Evolutionary conservation across 1,140 invertebrate species (phyloP).

Genomic region (Anastrepha ludens): DNA sequence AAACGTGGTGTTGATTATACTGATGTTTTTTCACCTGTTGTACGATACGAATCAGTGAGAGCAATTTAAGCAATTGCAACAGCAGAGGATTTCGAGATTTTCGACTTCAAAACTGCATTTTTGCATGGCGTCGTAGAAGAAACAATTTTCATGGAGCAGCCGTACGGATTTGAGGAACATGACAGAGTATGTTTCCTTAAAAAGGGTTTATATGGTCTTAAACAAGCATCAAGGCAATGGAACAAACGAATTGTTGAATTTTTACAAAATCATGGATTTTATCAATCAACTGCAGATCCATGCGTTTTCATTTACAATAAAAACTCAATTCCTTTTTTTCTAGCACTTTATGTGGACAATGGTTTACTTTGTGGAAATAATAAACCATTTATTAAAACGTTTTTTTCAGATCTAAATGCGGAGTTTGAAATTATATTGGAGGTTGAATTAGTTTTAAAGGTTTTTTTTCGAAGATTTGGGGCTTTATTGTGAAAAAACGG

Average conservation of each 20-base stretch:
- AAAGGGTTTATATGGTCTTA: slow-evolving; percentile 64
- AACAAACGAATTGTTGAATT: slow-evolving; percentile 61
- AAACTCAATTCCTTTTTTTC: not conserved
- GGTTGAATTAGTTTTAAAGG: too few relatives aligned
- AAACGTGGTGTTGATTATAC: slow-evolving; percentile 62
- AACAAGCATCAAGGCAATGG: slow-evolving; percentile 63
- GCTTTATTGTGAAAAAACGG: too few relatives aligned
- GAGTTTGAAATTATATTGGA: slow-evolving; percentile 14
- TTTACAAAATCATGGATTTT: slow-evolving; percentile 57
- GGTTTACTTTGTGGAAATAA: too few relatives aligned
- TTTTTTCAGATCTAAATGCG: too few relatives aligned
- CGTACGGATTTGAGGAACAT: slow-evolving; percentile 60
- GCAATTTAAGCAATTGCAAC: slow-evolving; percentile 64
- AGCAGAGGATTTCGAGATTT: slow-evolving; percentile 62
- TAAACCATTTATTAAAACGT: too few relatives aligned
- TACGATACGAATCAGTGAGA: slow-evolving; percentile 59
- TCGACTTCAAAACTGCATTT: slow-evolving; percentile 70
- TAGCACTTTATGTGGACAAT: too few relatives aligned
- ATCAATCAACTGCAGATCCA: slow-evolving; percentile 58
- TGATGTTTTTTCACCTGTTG: slow-evolving; percentile 65
- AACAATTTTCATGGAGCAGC: slow-evolving; percentile 73
- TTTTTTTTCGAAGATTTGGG: too few relatives aligned
- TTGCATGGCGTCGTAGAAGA: slow-evolving; percentile 66
- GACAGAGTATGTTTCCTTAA: slow-evolving; percentile 59
- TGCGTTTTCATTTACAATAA: slow-evolving; percentile 56